Conservation (phyloP, 2,888 invertebrate species). For the Geophilus truncorum region DNA sequence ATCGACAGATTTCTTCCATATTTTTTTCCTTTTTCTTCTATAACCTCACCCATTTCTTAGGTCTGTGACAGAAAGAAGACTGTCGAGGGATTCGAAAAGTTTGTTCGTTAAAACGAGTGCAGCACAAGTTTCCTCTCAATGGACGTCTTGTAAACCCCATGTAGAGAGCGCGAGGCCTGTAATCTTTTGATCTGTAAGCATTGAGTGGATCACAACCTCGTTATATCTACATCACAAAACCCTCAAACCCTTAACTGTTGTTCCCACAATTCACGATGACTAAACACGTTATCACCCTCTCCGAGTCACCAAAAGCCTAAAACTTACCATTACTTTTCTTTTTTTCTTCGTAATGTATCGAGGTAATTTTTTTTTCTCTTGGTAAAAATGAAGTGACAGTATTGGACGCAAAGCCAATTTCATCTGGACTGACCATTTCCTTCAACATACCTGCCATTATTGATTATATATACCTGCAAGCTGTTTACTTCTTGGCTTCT, state of each 20-base stretch:
- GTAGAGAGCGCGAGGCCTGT: background rate
- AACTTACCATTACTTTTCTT: too few species aligned
- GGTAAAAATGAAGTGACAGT: conserved; percentile 8
- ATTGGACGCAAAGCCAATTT: conserved; percentile 1
- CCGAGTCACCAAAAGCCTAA: too few species aligned
- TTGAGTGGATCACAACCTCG: background rate
- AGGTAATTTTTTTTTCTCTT: background rate
- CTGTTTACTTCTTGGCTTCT: conserved; percentile 24
- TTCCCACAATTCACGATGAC: background rate
- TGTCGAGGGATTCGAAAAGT: conserved; percentile 21
- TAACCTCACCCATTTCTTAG: background rate
- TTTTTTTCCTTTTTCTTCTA: background rate
- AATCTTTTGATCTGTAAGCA: conserved; percentile 20
- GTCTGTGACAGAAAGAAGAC: conserved; percentile 22
- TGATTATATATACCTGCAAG: conserved; percentile 27
- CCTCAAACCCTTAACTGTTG: background rate
- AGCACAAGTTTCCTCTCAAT: background rate
- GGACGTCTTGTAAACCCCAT: background rate
- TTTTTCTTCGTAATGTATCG: background rate
- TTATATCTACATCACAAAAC: conserved; percentile 20
- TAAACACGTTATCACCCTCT: background rate
- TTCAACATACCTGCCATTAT: conserved; percentile 8
- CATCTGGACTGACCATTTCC: background rate
- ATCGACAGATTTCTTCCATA: conserved; percentile 4
- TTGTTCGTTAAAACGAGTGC: background rate